Conservation (phyloP, 1,140 invertebrate genomes). For the Drosophila orena region DNA sequence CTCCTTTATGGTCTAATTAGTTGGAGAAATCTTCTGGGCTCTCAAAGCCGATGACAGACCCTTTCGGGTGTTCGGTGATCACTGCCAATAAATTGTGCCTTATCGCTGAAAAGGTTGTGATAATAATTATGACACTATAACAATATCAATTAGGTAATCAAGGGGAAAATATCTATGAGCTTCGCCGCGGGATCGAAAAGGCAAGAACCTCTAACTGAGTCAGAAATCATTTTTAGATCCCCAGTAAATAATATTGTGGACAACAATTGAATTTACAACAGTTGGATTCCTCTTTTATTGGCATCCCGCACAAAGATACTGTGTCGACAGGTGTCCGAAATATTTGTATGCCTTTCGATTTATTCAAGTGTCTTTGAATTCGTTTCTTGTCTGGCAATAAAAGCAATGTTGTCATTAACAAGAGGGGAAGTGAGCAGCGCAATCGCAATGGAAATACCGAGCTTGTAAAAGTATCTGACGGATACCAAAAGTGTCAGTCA, state of each 20-base stretch:
- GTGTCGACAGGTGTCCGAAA: slow-evolving; percentile 52
- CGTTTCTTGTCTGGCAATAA: slow-evolving; percentile 51
- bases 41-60: slow-evolving; percentile 61
- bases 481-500: slow-evolving; percentile 41
- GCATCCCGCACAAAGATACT: slow-evolving; percentile 17
- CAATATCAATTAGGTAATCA: slow-evolving; percentile 63
- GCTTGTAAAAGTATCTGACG: slow-evolving; percentile 48
- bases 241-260: slow-evolving; percentile 10
- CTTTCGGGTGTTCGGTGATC: slow-evolving; percentile 23
- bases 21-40: slow-evolving; percentile 64
- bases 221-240: slow-evolving; percentile 29
- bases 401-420: slow-evolving; percentile 60
- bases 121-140: slow-evolving; percentile 59
- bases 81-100: slow-evolving; percentile 51
- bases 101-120: slow-evolving; percentile 43
- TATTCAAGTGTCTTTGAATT: slow-evolving; percentile 65
- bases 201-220: slow-evolving; percentile 38
- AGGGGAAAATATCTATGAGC: slow-evolving; percentile 54
- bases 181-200: not conserved
- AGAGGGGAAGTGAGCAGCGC: slow-evolving; percentile 37
- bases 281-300: slow-evolving; percentile 32
- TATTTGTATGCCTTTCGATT: slow-evolving; percentile 45
- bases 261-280: slow-evolving; percentile 47
- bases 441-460: slow-evolving; percentile 37
- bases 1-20: slow-evolving; percentile 80